phyloP scores from a whole-genome alignment of 1,140 invertebrate genomes.

The Drosophila subobscura region DNA sequence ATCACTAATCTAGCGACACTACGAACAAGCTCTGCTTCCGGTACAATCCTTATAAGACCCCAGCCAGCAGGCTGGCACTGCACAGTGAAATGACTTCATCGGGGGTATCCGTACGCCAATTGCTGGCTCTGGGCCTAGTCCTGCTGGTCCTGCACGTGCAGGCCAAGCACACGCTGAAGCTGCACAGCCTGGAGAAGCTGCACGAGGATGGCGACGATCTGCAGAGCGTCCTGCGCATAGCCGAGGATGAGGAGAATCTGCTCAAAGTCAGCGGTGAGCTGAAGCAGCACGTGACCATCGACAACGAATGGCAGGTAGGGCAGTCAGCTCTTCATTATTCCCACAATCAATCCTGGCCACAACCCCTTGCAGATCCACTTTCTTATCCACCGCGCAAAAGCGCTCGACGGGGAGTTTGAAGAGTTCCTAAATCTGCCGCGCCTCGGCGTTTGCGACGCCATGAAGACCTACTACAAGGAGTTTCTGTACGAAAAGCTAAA shows the following conservation, averaged over 20 bases:
- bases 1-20: conserved; percentile 1
- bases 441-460: conserved; percentile 45
- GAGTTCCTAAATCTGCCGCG: conserved; percentile 8
- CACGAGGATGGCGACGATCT: conserved; percentile 31
- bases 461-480: conserved; percentile 56
- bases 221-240: conserved; percentile 28
- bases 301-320: conserved; percentile 67
- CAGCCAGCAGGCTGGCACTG: neutral
- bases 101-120: neutral
- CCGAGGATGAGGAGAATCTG: conserved; percentile 32
- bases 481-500: conserved; percentile 60
- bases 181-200: conserved; percentile 49
- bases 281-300: conserved; percentile 30
- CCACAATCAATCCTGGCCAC: neutral
- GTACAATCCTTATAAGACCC: conserved; percentile 28
- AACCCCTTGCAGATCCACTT: conserved; percentile 35
- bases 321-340: neutral
- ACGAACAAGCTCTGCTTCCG: conserved; percentile 14
- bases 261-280: conserved; percentile 45
- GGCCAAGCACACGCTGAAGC: conserved; percentile 8
- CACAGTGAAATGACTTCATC: conserved; percentile 25
- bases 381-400: conserved; percentile 2
- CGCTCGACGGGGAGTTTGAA: conserved; percentile 16
- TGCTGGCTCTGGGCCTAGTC: conserved; percentile 11
- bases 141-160: conserved; percentile 9